These are phyloP conservation scores for Stigmatopora argus DNA, from an alignment of 2,113 vertebrate genomes.

Conservation along the genomic window DNA sequence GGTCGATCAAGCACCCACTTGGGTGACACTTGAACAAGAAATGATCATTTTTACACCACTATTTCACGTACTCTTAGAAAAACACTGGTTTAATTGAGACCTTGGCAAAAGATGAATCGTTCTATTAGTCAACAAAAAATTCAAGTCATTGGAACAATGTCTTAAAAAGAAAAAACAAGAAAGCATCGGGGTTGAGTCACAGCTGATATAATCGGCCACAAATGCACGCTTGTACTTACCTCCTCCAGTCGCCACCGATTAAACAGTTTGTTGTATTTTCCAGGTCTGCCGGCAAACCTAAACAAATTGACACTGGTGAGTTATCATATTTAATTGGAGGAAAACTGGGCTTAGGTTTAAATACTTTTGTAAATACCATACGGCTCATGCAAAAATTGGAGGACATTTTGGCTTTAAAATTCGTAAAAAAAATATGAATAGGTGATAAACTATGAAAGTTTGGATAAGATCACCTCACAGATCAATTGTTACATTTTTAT, in stretches of 20 bases:
- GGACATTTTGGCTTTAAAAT: too few relatives aligned
- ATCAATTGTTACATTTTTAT: too few relatives aligned
- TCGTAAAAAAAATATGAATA: too few relatives aligned
- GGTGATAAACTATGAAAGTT: too few relatives aligned
- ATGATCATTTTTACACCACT: conserved; percentile 19
- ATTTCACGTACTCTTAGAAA: conserved; percentile 9
- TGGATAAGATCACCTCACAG: too few relatives aligned
- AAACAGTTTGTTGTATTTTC: conserved; percentile 97
- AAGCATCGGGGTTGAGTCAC: conserved; percentile 12
- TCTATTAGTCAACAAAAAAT: conserved; percentile 9
- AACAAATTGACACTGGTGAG: conserved; percentile 45
- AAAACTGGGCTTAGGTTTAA: conserved; percentile 4
- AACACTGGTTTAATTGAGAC: not conserved
- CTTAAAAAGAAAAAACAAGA: conserved; percentile 4
- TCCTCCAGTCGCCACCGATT: conserved; percentile 96
- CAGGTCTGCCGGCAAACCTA: conserved; percentile 95
- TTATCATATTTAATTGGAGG: conserved; percentile 43
- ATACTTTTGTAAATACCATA: too few relatives aligned
- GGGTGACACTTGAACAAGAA: conserved; percentile 83
- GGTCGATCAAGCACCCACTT: conserved; percentile 95
- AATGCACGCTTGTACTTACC: conserved; percentile 71
- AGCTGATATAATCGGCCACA: conserved; percentile 28
- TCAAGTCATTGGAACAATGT: conserved; percentile 25
- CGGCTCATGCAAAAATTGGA: too few relatives aligned
- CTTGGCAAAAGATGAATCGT: conserved; percentile 21